These are phyloP conservation scores for Charanyca ferruginea DNA, from an alignment of 2,888 invertebrate genomes.

Conservation along the genomic window DNA sequence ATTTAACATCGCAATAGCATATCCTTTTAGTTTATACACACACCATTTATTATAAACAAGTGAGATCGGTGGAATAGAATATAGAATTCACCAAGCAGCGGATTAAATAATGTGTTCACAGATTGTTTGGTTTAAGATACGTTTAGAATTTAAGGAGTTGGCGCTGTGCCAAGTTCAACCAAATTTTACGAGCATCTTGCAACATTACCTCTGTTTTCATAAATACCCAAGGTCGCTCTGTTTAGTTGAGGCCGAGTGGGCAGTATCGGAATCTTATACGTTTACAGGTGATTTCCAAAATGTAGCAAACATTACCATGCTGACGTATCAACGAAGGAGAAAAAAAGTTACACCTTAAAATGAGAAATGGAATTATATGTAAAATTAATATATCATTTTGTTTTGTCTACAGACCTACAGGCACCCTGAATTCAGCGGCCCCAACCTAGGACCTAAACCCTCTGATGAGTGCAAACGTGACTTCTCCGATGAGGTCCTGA, in stretches of 20 bases:
- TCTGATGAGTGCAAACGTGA: constrained; percentile 98
- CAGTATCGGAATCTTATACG: constrained; percentile 65
- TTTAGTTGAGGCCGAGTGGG: constrained; percentile 74
- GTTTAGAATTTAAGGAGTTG: constrained; percentile 81
- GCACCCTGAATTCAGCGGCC: constrained; percentile 96
- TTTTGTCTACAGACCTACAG: constrained; percentile 93
- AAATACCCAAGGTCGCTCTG: constrained; percentile 84
- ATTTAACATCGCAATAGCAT: constrained; percentile 45
- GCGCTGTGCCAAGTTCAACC: constrained; percentile 82
- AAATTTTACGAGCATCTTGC: constrained; percentile 86
- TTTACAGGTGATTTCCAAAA: constrained; percentile 34
- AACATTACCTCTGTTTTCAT: constrained; percentile 89
- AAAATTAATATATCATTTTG: constrained; percentile 14
- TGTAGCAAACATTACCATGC: background rate
- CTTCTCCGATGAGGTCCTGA: constrained; percentile 97
- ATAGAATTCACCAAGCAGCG: constrained; percentile 43
- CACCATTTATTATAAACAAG: constrained; percentile 64
- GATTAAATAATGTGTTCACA: constrained; percentile 80
- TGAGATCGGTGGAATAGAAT: constrained; percentile 39
- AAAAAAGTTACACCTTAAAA: background rate
- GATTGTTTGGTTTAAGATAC: constrained; percentile 81
- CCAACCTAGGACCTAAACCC: constrained; percentile 98
- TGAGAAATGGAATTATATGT: background rate
- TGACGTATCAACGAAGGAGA: background rate
- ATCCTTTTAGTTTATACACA: constrained; percentile 49